Conservation (phyloP, 2,888 invertebrate species). For the Polymixis lichenea region DNA sequence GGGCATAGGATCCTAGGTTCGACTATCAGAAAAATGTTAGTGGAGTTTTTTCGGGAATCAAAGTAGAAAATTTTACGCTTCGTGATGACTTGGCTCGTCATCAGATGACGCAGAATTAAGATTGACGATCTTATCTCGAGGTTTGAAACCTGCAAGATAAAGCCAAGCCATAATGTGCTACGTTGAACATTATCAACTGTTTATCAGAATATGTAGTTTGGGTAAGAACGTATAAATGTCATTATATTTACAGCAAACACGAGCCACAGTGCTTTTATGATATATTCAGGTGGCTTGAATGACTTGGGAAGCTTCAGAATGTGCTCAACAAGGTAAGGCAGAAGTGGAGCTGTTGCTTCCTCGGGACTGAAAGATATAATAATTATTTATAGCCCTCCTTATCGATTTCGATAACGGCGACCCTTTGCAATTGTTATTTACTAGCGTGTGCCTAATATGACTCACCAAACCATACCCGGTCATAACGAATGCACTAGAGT, state of each 20-base stretch:
- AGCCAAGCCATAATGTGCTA: not conserved
- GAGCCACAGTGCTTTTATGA: slow-evolving; percentile 87
- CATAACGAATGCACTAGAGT: not conserved
- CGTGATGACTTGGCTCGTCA: not conserved
- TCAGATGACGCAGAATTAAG: not conserved
- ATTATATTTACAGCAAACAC: slow-evolving; percentile 84
- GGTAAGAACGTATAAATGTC: not conserved
- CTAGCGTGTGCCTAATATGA: not conserved
- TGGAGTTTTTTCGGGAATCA: not conserved
- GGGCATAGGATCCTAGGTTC: too few species aligned
- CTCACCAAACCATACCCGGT: not conserved
- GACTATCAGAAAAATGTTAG: not conserved
- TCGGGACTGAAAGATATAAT: slow-evolving; percentile 75
- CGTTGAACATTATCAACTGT: not conserved
- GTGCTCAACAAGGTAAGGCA: slow-evolving; percentile 83
- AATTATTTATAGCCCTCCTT: not conserved
- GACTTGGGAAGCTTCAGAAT: slow-evolving; percentile 77
- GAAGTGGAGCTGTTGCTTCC: slow-evolving; percentile 80
- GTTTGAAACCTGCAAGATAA: not conserved
- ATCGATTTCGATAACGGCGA: not conserved
- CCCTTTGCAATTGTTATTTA: not conserved
- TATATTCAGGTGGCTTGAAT: slow-evolving; percentile 81
- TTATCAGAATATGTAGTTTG: not conserved
- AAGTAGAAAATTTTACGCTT: not conserved
- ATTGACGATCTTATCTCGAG: not conserved